Evolutionary conservation across 2,888 invertebrate species (phyloP).

Genomic region (Mycalesis mineus): DNA sequence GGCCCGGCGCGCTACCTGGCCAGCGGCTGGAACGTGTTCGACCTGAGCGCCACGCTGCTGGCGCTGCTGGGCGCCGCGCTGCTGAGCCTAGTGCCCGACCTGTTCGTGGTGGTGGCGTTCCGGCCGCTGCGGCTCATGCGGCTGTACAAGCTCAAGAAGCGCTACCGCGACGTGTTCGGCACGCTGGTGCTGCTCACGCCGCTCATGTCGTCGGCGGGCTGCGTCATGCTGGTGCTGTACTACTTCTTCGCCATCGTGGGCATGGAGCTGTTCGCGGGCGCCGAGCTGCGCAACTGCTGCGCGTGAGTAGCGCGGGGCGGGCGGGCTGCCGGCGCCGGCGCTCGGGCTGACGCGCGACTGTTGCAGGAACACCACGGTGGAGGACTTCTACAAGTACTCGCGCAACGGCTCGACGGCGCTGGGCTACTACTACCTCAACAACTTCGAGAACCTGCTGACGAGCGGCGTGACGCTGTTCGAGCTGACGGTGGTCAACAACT

Average conservation of each 20-base stretch:
- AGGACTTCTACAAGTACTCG: conserved; percentile 87
- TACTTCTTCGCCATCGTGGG: conserved; percentile 94
- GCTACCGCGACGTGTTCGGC: conserved; percentile 90
- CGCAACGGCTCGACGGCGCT: conserved; percentile 82
- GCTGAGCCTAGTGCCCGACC: conserved; percentile 81
- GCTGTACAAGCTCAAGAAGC: conserved; percentile 87
- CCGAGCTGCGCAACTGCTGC: conserved; percentile 89
- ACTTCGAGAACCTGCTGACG: conserved; percentile 87
- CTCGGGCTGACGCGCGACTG: background rate
- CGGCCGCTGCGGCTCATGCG: conserved; percentile 83
- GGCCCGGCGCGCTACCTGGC: conserved; percentile 85
- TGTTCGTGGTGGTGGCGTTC: conserved; percentile 85
- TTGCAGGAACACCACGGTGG: conserved; percentile 88
- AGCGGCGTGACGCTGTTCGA: conserved; percentile 92
- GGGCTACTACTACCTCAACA: conserved; percentile 93
- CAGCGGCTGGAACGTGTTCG: conserved; percentile 92
- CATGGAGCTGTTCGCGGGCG: conserved; percentile 89
- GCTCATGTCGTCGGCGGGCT: conserved; percentile 89
- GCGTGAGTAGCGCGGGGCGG: conserved; percentile 75
- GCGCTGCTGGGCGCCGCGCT: conserved; percentile 83
- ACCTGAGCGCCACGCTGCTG: conserved; percentile 82
- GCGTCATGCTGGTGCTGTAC: conserved; percentile 90
- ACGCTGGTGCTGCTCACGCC: conserved; percentile 88
- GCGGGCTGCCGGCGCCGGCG: no score
- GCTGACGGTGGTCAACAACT: conserved; percentile 93